These are phyloP conservation scores for Plecturocebus donacophilus DNA, from an alignment of 2,113 vertebrate genomes.

Conservation along the genomic window DNA sequence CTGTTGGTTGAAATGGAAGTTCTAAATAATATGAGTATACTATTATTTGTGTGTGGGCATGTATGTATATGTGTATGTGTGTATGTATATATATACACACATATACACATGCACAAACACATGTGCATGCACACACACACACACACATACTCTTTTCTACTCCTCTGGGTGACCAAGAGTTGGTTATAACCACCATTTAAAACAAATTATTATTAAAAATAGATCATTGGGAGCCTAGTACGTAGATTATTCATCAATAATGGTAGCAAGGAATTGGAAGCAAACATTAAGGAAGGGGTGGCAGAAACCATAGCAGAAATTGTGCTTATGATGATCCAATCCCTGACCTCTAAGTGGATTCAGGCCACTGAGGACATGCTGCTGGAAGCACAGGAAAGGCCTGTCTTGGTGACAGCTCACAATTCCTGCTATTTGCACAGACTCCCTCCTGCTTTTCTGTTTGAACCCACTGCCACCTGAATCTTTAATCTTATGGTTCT, in stretches of 20 bases:
- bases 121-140: not conserved
- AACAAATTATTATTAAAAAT: not conserved
- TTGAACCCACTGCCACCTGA: not conserved
- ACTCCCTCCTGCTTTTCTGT: not conserved
- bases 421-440: not conserved
- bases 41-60: not conserved
- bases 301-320: not conserved
- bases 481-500: not conserved
- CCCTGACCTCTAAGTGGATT: not conserved
- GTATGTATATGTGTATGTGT: not conserved
- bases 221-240: not conserved
- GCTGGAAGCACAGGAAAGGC: not conserved
- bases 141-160: not conserved
- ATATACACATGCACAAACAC: too few relatives aligned
- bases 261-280: not conserved
- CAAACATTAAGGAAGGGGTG: not conserved
- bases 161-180: not conserved
- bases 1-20: not conserved
- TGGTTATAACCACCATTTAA: not conserved
- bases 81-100: too few relatives aligned
- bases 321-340: rapidly evolving
- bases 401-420: not conserved
- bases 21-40: not conserved
- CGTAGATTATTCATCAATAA: not conserved
- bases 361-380: not conserved